A percentile compares a stretch with the other conserved stretches of the same genome.
Conservation (phyloP, 2,888 invertebrate species). For the Synanthedon andrenaeformis region DNA sequence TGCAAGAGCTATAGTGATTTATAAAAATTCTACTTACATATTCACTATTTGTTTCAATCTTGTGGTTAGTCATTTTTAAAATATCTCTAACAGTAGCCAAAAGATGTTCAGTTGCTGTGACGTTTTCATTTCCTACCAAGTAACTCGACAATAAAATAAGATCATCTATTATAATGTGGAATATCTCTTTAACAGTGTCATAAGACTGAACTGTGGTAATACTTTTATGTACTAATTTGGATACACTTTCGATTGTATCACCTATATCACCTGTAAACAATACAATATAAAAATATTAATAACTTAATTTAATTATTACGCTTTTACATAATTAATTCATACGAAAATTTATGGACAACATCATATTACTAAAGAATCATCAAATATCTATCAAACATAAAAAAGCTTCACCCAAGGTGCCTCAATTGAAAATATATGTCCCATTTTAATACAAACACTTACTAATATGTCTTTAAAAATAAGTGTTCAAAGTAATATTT, state of each 20-base stretch:
- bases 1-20: too few species aligned
- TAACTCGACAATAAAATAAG: slow-evolving; percentile 19
- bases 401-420: slow-evolving; percentile 47
- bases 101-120: slow-evolving; percentile 12
- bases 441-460: slow-evolving; percentile 9
- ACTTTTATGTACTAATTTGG: neutral
- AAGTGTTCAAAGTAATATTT: slow-evolving; percentile 7
- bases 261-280: too few species aligned
- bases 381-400: slow-evolving; percentile 24
- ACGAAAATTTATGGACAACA: slow-evolving; percentile 22
- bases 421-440: slow-evolving; percentile 25
- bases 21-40: neutral
- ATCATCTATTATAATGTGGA: slow-evolving; percentile 23
- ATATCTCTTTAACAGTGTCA: slow-evolving; percentile 14
- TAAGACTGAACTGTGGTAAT: slow-evolving; percentile 16
- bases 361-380: slow-evolving; percentile 62
- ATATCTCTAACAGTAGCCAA: neutral
- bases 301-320: neutral
- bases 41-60: neutral
- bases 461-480: slow-evolving; percentile 18
- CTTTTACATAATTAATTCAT: neutral
- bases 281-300: too few species aligned
- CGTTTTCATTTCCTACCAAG: slow-evolving; percentile 10
- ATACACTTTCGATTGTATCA: neutral
- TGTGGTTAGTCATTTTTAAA: neutral